phyloP scores from a whole-genome alignment of 2,888 invertebrate species.

The Nomada fucata region DNA sequence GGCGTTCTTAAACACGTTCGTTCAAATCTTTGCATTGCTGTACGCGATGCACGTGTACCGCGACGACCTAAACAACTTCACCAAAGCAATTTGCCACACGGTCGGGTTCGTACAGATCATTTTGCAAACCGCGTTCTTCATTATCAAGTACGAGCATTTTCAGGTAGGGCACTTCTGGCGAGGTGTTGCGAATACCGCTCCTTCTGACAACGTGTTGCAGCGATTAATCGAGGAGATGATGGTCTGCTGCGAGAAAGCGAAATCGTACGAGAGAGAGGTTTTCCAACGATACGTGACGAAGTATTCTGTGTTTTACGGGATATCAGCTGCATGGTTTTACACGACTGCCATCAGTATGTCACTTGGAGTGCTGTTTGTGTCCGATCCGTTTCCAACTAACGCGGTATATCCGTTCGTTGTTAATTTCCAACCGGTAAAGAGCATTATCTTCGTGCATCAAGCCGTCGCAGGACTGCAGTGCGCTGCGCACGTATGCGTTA shows the following conservation, averaged over 20 bases:
- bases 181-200: too few relatives aligned
- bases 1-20: conserved; percentile 19
- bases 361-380: conserved; percentile 65
- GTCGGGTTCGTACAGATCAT: too few relatives aligned
- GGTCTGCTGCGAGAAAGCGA: conserved; percentile 55
- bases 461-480: conserved; percentile 70
- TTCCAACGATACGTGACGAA: conserved; percentile 72
- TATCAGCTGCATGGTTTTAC: conserved; percentile 60
- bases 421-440: conserved; percentile 50
- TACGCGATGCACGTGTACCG: conserved; percentile 37
- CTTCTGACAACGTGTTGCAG: conserved; percentile 26
- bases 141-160: too few relatives aligned
- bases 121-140: too few relatives aligned
- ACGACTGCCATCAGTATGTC: conserved; percentile 56
- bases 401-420: conserved; percentile 77
- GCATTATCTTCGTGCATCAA: conserved; percentile 71
- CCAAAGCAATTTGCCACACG: conserved; percentile 16
- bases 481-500: conserved; percentile 66
- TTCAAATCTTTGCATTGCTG: conserved; percentile 36
- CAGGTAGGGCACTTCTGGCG: too few relatives aligned
- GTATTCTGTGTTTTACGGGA: conserved; percentile 66
- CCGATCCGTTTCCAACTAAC: conserved; percentile 72
- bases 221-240: conserved; percentile 59
- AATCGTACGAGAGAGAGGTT: conserved; percentile 58
- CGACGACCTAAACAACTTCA: conserved; percentile 21